Evolutionary conservation across 2,113 vertebrate genomes (phyloP).

Genomic region (Calypte anna): DNA sequence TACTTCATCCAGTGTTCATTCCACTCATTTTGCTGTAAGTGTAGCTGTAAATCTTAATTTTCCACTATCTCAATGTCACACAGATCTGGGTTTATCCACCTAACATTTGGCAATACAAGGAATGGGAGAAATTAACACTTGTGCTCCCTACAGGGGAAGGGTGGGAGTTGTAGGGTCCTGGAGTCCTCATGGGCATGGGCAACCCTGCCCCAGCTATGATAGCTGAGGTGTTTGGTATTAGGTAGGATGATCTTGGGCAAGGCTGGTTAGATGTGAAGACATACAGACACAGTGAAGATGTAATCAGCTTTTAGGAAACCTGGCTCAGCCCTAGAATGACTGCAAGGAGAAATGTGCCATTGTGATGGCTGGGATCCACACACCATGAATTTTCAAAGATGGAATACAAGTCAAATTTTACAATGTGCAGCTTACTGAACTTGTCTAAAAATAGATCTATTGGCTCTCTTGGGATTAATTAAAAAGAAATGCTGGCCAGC

Average conservation of each 20-base stretch:
- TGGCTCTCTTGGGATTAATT: neutral
- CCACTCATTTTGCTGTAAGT: neutral
- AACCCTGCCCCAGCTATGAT: fast-evolving
- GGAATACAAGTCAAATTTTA: neutral
- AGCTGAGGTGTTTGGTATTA: neutral
- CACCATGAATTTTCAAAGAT: neutral
- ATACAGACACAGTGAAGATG: neutral
- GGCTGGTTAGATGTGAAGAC: neutral
- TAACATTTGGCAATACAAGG: neutral
- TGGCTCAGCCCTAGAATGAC: neutral
- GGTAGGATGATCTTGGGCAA: neutral
- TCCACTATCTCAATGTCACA: neutral
- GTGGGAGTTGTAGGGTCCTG: fast-evolving
- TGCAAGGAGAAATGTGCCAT: neutral
- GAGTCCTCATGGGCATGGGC: neutral
- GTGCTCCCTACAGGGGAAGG: neutral
- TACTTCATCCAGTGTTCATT: neutral
- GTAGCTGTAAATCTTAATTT: neutral
- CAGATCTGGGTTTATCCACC: neutral
- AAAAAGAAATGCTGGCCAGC: neutral
- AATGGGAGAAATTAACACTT: neutral
- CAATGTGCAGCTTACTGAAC: neutral
- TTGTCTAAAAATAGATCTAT: neutral
- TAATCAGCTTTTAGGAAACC: neutral
- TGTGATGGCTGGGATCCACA: neutral